These are phyloP conservation scores for Camelus dromedarius DNA, from an alignment of 2,113 vertebrate species.

Conservation along the genomic window DNA sequence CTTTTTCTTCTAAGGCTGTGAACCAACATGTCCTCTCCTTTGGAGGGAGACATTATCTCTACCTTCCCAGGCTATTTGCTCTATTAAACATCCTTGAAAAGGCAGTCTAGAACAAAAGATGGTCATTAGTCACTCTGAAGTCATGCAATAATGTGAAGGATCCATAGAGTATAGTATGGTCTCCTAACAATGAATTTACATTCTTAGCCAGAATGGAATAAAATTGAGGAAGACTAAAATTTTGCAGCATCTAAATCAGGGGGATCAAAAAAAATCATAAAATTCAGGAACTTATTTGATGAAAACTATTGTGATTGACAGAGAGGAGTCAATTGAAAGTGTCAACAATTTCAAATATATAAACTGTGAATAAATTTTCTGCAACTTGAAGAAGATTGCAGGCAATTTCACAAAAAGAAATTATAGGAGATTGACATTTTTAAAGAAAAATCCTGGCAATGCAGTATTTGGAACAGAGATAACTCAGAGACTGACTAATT, in stretches of 20 bases:
- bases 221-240: not conserved
- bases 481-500: not conserved
- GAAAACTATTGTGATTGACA: not conserved
- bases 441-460: not conserved
- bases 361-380: not conserved
- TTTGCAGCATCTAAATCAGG: not conserved
- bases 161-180: not conserved
- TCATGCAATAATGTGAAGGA: not conserved
- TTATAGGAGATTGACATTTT: not conserved
- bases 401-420: conserved; percentile 10
- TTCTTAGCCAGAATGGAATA: not conserved
- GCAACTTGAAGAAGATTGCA: not conserved
- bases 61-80: not conserved
- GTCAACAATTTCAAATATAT: not conserved
- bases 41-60: not conserved
- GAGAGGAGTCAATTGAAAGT: not conserved
- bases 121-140: not conserved
- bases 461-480: not conserved
- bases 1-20: not conserved
- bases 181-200: not conserved
- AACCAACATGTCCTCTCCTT: not conserved
- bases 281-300: not conserved
- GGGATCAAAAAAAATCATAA: not conserved
- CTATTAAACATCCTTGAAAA: not conserved
- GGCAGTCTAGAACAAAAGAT: not conserved